A percentile compares a stretch with the other conserved stretches of the same genome.
phyloP scores from a whole-genome alignment of 2,888 invertebrate species.

The Mesorhabditis sp. region DNA sequence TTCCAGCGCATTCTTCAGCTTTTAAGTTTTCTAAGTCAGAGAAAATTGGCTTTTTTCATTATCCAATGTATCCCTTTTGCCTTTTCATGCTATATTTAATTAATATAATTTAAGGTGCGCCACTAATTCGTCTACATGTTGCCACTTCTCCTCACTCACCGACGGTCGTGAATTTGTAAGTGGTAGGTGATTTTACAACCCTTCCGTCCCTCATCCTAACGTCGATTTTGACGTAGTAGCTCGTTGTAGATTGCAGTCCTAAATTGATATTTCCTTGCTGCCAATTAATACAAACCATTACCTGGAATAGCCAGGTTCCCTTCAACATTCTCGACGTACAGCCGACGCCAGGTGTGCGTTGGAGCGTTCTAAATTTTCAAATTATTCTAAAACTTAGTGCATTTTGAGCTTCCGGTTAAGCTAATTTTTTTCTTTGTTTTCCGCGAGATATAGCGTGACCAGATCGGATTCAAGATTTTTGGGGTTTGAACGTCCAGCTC shows the following conservation, averaged over 20 bases:
- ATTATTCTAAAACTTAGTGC: not conserved
- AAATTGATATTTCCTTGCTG: not conserved
- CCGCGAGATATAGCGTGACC: conserved; percentile 2
- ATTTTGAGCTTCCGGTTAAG: not conserved
- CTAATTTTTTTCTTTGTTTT: no score
- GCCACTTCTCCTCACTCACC: conserved; percentile 26
- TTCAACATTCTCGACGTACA: not conserved
- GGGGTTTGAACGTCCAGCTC: no score
- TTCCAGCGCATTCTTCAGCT: no score
- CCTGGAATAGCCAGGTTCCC: not conserved
- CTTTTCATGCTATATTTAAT: conserved; percentile 3
- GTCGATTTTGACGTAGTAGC: conserved; percentile 51
- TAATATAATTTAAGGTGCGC: conserved; percentile 13
- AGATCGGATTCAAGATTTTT: not conserved
- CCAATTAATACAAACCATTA: not conserved
- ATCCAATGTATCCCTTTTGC: conserved; percentile 6
- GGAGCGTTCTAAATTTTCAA: not conserved
- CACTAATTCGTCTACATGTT: conserved; percentile 9
- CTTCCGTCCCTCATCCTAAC: conserved; percentile 46
- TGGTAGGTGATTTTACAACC: conserved; percentile 40
- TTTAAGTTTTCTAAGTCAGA: not conserved
- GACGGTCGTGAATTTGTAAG: conserved; percentile 54
- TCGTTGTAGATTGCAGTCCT: conserved; percentile 47
- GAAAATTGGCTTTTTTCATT: not conserved
- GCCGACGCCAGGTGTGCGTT: not conserved